phyloP scores from a whole-genome alignment of 2,113 vertebrate species.

The Cynocephalus volans region DNA sequence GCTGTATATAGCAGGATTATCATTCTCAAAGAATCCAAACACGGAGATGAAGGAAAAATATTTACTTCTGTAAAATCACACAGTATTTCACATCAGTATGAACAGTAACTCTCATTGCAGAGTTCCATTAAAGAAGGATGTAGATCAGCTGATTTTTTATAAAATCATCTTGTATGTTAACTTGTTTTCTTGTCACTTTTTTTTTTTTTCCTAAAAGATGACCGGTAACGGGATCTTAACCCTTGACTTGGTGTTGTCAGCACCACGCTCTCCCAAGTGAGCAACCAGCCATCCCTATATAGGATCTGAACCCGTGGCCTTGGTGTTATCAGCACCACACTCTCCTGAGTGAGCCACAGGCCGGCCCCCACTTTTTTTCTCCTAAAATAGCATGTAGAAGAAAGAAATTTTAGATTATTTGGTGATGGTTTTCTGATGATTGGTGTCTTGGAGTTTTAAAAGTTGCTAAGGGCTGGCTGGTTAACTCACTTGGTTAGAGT shows the following conservation, averaged over 20 bases:
- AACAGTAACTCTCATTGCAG: background rate
- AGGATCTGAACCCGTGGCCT: too few relatives aligned
- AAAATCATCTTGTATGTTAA: background rate
- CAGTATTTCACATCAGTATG: background rate
- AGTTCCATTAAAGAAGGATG: background rate
- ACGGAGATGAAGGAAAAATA: background rate
- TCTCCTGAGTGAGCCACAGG: too few relatives aligned
- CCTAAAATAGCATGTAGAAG: background rate
- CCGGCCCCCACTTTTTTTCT: background rate
- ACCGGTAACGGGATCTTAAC: too few relatives aligned
- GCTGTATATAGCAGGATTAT: background rate
- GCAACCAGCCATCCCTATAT: too few relatives aligned
- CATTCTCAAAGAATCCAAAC: background rate
- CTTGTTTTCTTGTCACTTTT: conserved; percentile 2
- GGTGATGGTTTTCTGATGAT: background rate
- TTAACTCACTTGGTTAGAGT: too few relatives aligned
- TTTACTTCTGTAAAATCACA: background rate
- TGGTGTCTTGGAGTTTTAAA: background rate
- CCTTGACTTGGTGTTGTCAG: too few relatives aligned
- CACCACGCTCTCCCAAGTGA: too few relatives aligned
- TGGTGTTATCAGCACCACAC: too few relatives aligned
- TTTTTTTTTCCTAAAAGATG: background rate
- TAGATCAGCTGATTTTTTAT: background rate
- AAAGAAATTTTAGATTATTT: conserved; percentile 31
- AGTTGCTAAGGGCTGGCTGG: background rate